A percentile compares a stretch with the other conserved stretches of the same genome.
Conservation (phyloP, 2,113 vertebrate genomes). For the Cyanistes caeruleus region DNA sequence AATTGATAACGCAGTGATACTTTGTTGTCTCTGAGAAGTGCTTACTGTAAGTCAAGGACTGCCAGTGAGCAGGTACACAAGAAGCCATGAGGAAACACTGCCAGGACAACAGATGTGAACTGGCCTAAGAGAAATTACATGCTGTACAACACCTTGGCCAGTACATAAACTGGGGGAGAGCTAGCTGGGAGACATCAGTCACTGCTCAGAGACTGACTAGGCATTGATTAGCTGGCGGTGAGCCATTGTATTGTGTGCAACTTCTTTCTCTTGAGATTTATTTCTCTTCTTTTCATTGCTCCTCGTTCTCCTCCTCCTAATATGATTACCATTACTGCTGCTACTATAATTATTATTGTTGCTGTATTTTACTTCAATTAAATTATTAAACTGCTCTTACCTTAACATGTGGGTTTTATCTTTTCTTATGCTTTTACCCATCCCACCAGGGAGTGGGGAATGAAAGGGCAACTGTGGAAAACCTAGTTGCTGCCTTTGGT, state of each 20-base stretch:
- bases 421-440: neutral
- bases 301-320: neutral
- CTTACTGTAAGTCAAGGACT: neutral
- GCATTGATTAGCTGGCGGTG: neutral
- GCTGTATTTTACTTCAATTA: neutral
- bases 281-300: neutral
- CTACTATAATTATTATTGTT: neutral
- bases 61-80: neutral
- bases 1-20: neutral
- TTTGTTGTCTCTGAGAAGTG: neutral
- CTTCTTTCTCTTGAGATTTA: neutral
- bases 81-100: neutral
- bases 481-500: neutral
- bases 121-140: neutral
- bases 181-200: fast-evolving
- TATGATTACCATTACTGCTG: neutral
- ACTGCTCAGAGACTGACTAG: neutral
- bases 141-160: neutral
- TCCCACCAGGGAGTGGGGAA: neutral
- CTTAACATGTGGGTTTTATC: fast-evolving
- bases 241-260: neutral
- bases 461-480: neutral
- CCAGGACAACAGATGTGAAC: neutral
- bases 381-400: neutral
- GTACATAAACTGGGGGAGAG: neutral